Percentiles rank a stretch among this genome's conserved stretches.
These are phyloP conservation scores for Potamarius usumacintae DNA, from an alignment of 2,113 vertebrate genomes.

Conservation along the genomic window DNA sequence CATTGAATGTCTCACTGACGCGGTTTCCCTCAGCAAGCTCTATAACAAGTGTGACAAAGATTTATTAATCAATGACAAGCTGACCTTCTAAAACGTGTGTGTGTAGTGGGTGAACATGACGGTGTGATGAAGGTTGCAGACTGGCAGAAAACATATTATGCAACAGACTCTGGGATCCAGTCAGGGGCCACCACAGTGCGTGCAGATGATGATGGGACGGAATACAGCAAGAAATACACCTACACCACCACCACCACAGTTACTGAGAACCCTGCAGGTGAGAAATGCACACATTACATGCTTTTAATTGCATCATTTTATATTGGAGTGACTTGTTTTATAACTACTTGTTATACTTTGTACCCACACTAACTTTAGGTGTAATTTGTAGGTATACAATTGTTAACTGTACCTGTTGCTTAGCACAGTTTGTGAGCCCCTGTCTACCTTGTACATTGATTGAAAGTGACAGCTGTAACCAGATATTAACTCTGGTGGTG, in stretches of 20 bases:
- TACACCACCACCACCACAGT: constrained; percentile 76
- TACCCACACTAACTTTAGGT: neutral
- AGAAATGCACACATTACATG: constrained; percentile 6
- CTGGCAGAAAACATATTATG: constrained; percentile 86
- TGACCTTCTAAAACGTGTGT: neutral
- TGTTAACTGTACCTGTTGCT: neutral
- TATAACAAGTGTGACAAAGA: too few species aligned
- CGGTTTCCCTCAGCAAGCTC: neutral
- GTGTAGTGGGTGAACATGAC: constrained; percentile 63
- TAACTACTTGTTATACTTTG: neutral
- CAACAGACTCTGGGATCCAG: constrained; percentile 88
- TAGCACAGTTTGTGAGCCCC: neutral
- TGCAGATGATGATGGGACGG: constrained; percentile 75
- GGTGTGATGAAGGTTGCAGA: constrained; percentile 80
- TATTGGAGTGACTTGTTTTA: neutral
- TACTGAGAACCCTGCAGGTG: constrained; percentile 68
- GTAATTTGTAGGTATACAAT: neutral
- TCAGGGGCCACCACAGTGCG: constrained; percentile 86
- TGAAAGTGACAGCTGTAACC: neutral
- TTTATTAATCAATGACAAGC: neutral
- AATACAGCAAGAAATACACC: constrained; percentile 78
- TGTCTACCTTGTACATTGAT: neutral
- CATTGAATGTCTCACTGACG: neutral
- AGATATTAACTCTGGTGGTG: neutral
- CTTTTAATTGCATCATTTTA: neutral